Base-by-base conservation (phyloP, 2,797 vertebrate genomes). In the Peromyscus attwateri region DNA sequence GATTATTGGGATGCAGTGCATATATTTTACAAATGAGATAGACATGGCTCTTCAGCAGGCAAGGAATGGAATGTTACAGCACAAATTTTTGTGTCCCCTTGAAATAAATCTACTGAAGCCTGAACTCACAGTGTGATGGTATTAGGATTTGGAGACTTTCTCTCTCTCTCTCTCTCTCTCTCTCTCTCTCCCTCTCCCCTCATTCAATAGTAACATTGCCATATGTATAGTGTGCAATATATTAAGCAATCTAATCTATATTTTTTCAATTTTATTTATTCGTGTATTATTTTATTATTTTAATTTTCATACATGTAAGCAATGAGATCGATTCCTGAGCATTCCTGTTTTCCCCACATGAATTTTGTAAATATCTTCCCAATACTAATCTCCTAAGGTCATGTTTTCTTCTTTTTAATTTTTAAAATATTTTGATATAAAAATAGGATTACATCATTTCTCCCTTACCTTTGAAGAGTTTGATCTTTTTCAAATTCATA, bases 361-460 rank as follows among this genome's bases (percentile, higher is more conserved):
- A 80, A 6, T 0, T 57, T 34, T 10, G 10, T 23, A 13, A 23
- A 6, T 52, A 79, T 80, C 77, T 80, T 57, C 4, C 52, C 19
- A 55, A n/a, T 1, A n/a, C 2, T 10, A 12, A 10, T 6, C 19
- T 13, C 34, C 10, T n/a, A 80, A 57, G 1, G 21, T 23, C 4
- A 12, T n/a, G 10, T n/a, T 52, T 55, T 80, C 31, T 31, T 3
- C 10, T 21, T 40, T n/a, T 8, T 25, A 75, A 79, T 52, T 79
- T 77, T 49, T 49, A 34, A 79, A 79, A 34, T 79, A 27, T 76
- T 31, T 43, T 75, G 1, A 75, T 75, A 25, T 40, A 31, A 52
- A 71, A 46, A 31, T 31, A 31, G 49, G 49, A 31, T 79, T 29
- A 34, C 29, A 31, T 79, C 14, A 34, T 79, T 79, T 79, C 46